Base-by-base conservation (phyloP, 2,888 invertebrate genomes). In the Drosophila limbata region DNA sequence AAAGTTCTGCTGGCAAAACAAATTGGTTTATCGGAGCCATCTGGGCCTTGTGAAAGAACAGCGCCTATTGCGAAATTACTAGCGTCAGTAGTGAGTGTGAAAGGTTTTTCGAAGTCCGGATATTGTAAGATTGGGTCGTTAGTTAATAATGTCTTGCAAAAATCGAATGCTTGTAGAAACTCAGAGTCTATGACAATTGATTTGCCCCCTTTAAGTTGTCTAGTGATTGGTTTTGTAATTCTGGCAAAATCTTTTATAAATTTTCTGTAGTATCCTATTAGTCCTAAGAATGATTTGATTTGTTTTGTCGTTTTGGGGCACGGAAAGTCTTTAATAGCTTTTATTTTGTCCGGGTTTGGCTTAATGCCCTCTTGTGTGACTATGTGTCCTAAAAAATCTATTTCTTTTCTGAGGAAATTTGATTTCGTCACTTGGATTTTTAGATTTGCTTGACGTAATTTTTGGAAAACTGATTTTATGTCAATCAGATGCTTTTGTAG, bases 111-210 rank as follows among this genome's bases (percentile, higher is more conserved):
- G n/a, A n/a, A n/a, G n/a, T n/a, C n/a, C n/a, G n/a, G n/a, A n/a
- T n/a, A n/a, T n/a, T n/a, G n/a, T n/a, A n/a, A n/a, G n/a, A n/a
- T n/a, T 19, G 60, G 65, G 15, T 73, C 73, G 21, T 69, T 68
- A 10, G 19, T 13, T 10, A 74, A 11, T 6, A 71, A 15, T 25
- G 51, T 50, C 70, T 72, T 48, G 35, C 72, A 68, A 13, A n/a
- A n/a, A 4, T 19, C 35, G 3, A 37, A 3, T 4, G 59, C 21
- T 13, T 40, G 10, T 1, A n/a, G 15, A 10, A 44, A 50, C 48
- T 64, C 19, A 13, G 17, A 10, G 10, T 40, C 15, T 10, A 60
- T 33, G 5, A 28, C 44, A 1, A 44, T 6, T 35, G 15, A 11
- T 53, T 44, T 63, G 1, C 35, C 48, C 1, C 56, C 66, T 15